Percentiles rank a stretch among this genome's conserved stretches.
phyloP scores from a whole-genome alignment of 2,113 vertebrate genomes.

The Vanacampus margaritifer region DNA sequence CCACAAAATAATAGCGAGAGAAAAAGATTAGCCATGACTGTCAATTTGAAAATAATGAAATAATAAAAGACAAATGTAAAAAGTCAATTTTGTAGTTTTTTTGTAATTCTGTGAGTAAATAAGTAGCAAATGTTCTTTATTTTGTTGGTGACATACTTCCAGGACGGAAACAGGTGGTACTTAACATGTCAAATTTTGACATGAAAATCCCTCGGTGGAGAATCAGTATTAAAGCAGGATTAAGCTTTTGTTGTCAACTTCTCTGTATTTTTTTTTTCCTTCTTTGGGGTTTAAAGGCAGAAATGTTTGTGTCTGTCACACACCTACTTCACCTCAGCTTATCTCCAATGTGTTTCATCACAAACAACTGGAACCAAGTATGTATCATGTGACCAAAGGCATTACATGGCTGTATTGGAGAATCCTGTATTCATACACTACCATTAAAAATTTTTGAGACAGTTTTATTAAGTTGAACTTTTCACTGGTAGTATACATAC shows the following conservation, averaged over 20 bases:
- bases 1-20: no score
- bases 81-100: no score
- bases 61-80: no score
- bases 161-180: slow-evolving; percentile 2
- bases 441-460: no score
- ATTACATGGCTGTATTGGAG: background rate
- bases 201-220: background rate
- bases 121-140: no score
- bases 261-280: background rate
- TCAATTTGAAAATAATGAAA: no score
- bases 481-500: no score
- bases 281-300: background rate
- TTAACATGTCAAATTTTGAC: slow-evolving; percentile 7
- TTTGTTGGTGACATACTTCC: background rate
- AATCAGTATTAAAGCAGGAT: slow-evolving; percentile 2
- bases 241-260: slow-evolving; percentile 2
- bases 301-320: background rate
- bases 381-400: background rate
- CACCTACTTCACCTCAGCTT: background rate
- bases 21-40: no score
- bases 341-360: background rate
- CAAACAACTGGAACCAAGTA: background rate
- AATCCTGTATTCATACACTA: slow-evolving; percentile 4
- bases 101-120: no score
- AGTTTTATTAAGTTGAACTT: no score